Percentiles rank a stretch among this genome's conserved stretches.
phyloP scores from a whole-genome alignment of 2,113 vertebrate genomes.

The Oreochromis spilurus region DNA sequence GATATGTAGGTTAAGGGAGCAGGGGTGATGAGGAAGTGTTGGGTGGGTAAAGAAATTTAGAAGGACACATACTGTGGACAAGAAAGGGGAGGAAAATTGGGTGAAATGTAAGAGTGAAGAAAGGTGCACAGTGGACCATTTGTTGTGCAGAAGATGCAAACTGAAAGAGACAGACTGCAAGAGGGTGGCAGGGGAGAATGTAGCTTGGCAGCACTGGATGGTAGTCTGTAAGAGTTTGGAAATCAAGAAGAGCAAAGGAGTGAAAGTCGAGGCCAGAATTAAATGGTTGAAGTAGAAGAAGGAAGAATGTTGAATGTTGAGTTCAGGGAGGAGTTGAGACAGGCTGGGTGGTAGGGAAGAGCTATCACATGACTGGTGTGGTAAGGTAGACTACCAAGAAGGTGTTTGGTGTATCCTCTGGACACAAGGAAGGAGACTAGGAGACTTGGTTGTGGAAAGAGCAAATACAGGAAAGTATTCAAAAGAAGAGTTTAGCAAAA shows the following conservation, averaged over 20 bases:
- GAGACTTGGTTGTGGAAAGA: not conserved
- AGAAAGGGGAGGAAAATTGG: not conserved
- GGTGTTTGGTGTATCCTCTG: not conserved
- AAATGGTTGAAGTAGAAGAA: not conserved
- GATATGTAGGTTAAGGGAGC: not conserved
- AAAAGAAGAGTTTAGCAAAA: not conserved
- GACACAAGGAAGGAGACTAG: no score
- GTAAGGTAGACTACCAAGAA: not conserved
- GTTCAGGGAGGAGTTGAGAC: not conserved
- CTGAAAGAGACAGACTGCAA: not conserved
- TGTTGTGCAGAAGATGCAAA: not conserved
- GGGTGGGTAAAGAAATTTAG: not conserved
- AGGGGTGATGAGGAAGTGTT: not conserved
- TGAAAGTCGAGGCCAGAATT: not conserved
- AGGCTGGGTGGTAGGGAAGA: not conserved
- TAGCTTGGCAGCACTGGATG: not conserved
- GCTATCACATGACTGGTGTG: not conserved
- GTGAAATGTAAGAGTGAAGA: not conserved
- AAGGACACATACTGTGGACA: not conserved
- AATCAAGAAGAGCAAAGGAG: not conserved
- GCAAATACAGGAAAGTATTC: not conserved
- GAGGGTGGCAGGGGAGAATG: not conserved
- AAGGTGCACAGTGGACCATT: not conserved
- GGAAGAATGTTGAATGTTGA: not conserved
- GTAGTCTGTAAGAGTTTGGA: not conserved